Evolutionary conservation across 2,888 invertebrate species (phyloP).

Genomic region (Cacoxenus indagator): DNA sequence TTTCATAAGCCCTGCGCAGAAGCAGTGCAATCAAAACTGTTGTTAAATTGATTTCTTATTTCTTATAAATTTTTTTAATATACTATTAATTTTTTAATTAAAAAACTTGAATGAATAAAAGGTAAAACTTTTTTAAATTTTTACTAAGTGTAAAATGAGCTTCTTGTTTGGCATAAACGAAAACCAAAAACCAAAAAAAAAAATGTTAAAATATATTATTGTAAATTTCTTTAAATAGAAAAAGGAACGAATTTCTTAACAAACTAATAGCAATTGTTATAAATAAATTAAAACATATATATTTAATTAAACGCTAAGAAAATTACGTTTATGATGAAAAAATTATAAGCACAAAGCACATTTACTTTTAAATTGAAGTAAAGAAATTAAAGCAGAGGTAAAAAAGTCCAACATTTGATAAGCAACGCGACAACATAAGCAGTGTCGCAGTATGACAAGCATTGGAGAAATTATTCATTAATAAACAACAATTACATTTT

Average conservation of each 20-base stretch:
- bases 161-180: constrained; percentile 39
- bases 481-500: too few relatives aligned
- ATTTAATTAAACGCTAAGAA: neutral
- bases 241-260: constrained; percentile 56
- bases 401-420: too few relatives aligned
- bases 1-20: neutral
- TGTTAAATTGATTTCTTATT: neutral
- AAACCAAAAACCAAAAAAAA: constrained; percentile 11
- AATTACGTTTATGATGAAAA: constrained; percentile 3
- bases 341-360: neutral
- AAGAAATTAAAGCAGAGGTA: constrained; percentile 32
- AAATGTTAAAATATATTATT: constrained; percentile 21
- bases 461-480: too few relatives aligned
- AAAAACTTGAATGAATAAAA: constrained; percentile 17
- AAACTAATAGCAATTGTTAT: constrained; percentile 49
- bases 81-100: constrained; percentile 15
- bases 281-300: constrained; percentile 23
- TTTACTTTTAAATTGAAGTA: neutral
- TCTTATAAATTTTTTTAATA: constrained; percentile 1
- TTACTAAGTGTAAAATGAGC: constrained; percentile 38
- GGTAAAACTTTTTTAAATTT: constrained; percentile 2
- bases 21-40: constrained; percentile 1
- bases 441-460: too few relatives aligned
- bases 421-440: too few relatives aligned
- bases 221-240: constrained; percentile 43